Evolutionary conservation across 2,888 invertebrate genomes (phyloP), one percentile per base, ranked within the genome.

Genomic region (Epsilonema sp.): DNA sequence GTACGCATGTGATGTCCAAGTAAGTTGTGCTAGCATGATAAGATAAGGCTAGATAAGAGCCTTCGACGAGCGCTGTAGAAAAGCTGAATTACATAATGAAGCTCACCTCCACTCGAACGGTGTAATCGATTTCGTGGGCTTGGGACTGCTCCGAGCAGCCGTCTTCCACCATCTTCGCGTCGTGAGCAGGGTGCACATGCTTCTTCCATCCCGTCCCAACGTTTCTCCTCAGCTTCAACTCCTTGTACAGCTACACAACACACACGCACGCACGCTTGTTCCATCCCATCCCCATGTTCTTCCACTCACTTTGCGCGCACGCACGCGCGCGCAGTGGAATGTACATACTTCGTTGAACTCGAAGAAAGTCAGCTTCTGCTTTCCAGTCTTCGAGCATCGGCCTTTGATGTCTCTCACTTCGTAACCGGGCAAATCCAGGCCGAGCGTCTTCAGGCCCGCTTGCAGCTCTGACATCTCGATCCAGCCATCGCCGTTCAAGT

Each of bases 371-470:
- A 97, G 72, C 64, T 78, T 80, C 46, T 83, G 85, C 61, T 68
- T 55, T 40, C 55, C 59, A 20, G 56, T 58, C 16, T 25, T 21
- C 24, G 19, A 25, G 37, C 44, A 39, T 23, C 16, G 25, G 13
- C 41, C 52, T 53, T 43, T 63, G 56, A 45, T 80, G 64, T 82
- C 79, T 23, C 77, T 71, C 44, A 83, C 78, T 73, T 82, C 76
- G 76, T 85, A 94, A 49, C 85, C 86, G 48, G 94, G 87, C 59
- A 94, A 75, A 72, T 90, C 90, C 67, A 92, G 82, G 23, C 90
- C 92, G 57, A 84, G 82, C 50, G 80, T 74, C 63, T 87, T 85
- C 49, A 97, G 73, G 0, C 92, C 92, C 53, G 79, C 80, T 63
- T 85, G 82, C 47, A 97, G 73, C 67, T 97, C 94, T 54, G 79